These are phyloP conservation scores for Chironomus riparius DNA, from an alignment of 2,888 invertebrate genomes.

Conservation along the genomic window DNA sequence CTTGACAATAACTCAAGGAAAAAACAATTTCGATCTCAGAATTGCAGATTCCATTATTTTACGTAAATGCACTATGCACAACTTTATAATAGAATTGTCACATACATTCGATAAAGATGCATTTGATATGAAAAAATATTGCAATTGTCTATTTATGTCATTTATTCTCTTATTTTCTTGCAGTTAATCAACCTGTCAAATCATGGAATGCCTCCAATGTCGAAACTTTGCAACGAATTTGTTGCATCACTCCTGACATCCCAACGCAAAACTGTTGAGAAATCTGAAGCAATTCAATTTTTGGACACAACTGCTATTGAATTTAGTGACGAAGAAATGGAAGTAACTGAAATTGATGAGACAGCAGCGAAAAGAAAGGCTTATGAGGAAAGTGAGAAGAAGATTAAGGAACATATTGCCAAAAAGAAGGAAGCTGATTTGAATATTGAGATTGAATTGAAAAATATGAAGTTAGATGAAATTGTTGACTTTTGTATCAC, in stretches of 20 bases:
- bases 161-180: conserved; percentile 26
- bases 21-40: neutral
- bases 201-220: conserved; percentile 41
- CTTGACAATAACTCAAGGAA: neutral
- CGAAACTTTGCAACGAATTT: conserved; percentile 33
- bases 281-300: neutral
- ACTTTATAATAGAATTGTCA: neutral
- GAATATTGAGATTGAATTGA: neutral
- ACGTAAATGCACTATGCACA: neutral
- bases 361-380: neutral
- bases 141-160: neutral
- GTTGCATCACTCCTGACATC: conserved; percentile 19
- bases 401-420: neutral
- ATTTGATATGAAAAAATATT: neutral
- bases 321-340: neutral
- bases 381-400: neutral
- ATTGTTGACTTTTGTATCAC: neutral
- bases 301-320: neutral
- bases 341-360: neutral
- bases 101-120: neutral
- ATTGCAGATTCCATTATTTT: neutral
- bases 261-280: neutral
- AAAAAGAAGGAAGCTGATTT: neutral
- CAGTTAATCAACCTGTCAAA: conserved; percentile 40
- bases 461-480: conserved; percentile 7